phyloP scores from a whole-genome alignment of 2,888 invertebrate species.

The Stegana nigrithorax region DNA sequence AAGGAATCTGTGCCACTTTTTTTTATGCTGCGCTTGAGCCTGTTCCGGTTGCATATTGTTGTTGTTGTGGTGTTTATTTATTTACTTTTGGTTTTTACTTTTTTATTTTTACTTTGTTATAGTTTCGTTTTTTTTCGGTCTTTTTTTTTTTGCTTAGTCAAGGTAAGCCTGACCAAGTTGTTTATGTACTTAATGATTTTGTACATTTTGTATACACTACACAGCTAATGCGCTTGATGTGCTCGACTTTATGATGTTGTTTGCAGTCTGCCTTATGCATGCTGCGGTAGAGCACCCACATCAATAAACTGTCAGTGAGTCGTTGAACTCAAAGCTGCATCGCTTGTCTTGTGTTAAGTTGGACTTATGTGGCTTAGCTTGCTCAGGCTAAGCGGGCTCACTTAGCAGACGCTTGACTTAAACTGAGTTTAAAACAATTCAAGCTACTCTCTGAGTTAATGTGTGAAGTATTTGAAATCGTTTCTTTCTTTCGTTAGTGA shows the following conservation, averaged over 20 bases:
- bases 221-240: too few relatives aligned
- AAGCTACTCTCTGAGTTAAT: too few relatives aligned
- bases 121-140: not conserved
- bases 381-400: too few relatives aligned
- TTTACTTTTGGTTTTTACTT: not conserved
- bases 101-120: not conserved
- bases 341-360: not conserved
- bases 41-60: not conserved
- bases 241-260: too few relatives aligned
- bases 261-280: too few relatives aligned
- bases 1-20: constrained; percentile 1
- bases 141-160: constrained; percentile 4
- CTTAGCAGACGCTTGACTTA: too few relatives aligned
- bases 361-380: not conserved
- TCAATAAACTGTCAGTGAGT: too few relatives aligned
- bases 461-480: not conserved
- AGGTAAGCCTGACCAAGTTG: constrained; percentile 3
- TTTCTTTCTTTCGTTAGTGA: not conserved
- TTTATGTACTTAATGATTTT: too few relatives aligned
- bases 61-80: not conserved
- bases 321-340: too few relatives aligned
- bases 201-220: too few relatives aligned
- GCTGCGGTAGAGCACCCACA: too few relatives aligned
- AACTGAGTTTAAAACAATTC: too few relatives aligned
- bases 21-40: not conserved